phyloP scores from a whole-genome alignment of 37 sponge, comb jelly and placozoan genomes.

The Haliclona indistincta region DNA sequence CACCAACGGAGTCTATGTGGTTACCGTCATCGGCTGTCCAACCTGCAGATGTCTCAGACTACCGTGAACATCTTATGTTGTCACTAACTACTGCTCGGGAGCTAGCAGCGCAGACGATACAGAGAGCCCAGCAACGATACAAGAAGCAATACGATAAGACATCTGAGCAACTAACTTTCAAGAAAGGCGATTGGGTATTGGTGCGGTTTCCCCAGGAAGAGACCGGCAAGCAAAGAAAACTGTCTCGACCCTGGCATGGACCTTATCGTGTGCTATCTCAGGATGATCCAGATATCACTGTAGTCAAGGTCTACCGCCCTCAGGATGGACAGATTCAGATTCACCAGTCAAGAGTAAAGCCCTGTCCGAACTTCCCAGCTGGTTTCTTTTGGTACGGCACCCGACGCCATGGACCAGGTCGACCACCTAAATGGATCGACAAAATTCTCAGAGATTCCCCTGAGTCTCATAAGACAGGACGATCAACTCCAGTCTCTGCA shows the following conservation, averaged over 20 bases:
- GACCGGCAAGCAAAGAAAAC: neutral
- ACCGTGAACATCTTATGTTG: neutral
- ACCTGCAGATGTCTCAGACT: conserved; percentile 10
- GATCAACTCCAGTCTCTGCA: too few relatives aligned
- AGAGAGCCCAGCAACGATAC: neutral
- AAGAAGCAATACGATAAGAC: conserved; percentile 6
- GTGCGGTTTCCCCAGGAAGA: neutral
- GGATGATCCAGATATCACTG: too few relatives aligned
- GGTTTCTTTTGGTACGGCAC: too few relatives aligned
- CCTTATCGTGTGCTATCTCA: conserved; percentile 14
- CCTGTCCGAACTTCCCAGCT: too few relatives aligned
- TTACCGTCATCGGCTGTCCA: neutral
- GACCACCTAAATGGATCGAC: too few relatives aligned
- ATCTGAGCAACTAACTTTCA: neutral
- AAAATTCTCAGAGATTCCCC: too few relatives aligned
- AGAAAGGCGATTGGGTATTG: neutral
- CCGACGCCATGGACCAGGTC: too few relatives aligned
- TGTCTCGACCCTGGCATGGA: neutral
- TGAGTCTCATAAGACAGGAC: too few relatives aligned
- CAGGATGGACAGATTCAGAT: too few relatives aligned
- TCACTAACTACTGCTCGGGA: conserved; percentile 2
- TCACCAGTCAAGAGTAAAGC: too few relatives aligned
- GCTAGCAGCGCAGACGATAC: neutral
- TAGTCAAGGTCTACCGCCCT: too few relatives aligned
- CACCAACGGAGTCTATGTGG: neutral